These are phyloP conservation scores for Hypsibius dujardini DNA, from an alignment of 1,140 invertebrate genomes.

Conservation along the genomic window DNA sequence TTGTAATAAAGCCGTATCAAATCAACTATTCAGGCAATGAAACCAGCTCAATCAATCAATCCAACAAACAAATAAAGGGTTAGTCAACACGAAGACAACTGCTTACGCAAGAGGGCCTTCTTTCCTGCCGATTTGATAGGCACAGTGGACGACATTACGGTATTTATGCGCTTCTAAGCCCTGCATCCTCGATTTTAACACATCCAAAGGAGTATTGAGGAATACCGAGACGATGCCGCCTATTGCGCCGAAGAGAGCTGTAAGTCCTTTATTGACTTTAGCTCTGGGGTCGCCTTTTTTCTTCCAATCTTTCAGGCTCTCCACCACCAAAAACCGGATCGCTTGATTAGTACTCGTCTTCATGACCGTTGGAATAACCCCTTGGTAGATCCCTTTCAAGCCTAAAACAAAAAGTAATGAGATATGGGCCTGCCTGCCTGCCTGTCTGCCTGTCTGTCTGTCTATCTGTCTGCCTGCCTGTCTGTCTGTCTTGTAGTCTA, in stretches of 20 bases:
- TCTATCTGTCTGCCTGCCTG: no score
- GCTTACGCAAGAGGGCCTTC: neutral
- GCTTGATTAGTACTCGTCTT: constrained; percentile 2
- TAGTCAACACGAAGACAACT: neutral
- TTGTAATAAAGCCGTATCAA: neutral
- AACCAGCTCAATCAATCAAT: no score
- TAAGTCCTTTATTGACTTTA: neutral
- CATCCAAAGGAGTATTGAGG: neutral
- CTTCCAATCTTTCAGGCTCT: constrained; percentile 9
- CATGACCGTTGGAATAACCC: neutral
- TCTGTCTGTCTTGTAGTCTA: no score
- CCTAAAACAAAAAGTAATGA: neutral
- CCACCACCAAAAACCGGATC: neutral
- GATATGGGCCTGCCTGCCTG: no score
- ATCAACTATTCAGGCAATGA: no score
- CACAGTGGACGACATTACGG: neutral
- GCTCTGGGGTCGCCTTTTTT: neutral
- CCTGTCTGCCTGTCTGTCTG: no score
- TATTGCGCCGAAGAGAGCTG: neutral
- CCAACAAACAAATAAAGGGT: no score
- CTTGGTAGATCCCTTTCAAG: constrained; percentile 4
- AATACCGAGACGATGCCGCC: neutral
- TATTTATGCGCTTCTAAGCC: constrained; percentile 1
- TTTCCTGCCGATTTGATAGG: neutral
- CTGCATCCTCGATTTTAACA: neutral